Percentiles rank a stretch among this genome's conserved stretches.
phyloP scores from a whole-genome alignment of 2,113 vertebrate genomes.

The Epinephelus lanceolatus region DNA sequence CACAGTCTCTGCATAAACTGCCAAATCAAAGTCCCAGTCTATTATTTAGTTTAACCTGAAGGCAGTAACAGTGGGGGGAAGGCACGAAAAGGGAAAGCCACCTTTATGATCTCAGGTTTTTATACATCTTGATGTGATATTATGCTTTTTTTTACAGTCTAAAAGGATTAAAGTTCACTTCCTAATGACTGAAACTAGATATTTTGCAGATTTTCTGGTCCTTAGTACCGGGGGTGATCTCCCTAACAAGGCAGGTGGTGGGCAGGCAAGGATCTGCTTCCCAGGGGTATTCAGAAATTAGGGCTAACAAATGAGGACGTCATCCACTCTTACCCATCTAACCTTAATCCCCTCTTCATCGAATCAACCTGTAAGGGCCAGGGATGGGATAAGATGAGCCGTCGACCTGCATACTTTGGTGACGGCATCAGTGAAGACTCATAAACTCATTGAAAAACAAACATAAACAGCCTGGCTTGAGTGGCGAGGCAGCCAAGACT shows the following conservation, averaged over 20 bases:
- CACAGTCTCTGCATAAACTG: not conserved
- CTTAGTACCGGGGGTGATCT: not conserved
- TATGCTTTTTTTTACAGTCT: not conserved
- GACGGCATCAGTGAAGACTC: conserved; percentile 50
- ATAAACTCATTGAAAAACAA: conserved; percentile 44
- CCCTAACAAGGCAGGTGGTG: conserved; percentile 37
- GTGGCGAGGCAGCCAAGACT: conserved; percentile 18
- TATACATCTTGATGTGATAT: not conserved
- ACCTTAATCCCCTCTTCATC: conserved; percentile 37
- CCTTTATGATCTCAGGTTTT: conserved; percentile 15
- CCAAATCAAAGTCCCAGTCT: not conserved
- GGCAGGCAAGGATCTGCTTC: conserved; percentile 19
- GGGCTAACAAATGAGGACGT: not conserved
- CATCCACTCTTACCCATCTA: not conserved
- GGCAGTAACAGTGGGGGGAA: not conserved
- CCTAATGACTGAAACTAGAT: conserved; percentile 11
- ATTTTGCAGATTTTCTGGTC: conserved; percentile 14
- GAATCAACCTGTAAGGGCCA: conserved; percentile 19
- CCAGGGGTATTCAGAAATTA: not conserved
- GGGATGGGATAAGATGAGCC: conserved; percentile 14
- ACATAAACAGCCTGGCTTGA: conserved; percentile 43
- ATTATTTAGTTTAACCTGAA: conserved; percentile 6
- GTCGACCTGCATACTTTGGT: conserved; percentile 38
- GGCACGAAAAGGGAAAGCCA: not conserved
- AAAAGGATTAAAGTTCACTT: conserved; percentile 7